Percentiles rank a stretch among this genome's conserved stretches.
Evolutionary conservation across 2,113 vertebrate species (phyloP).

Genomic region (Dicentrarchus labrax): DNA sequence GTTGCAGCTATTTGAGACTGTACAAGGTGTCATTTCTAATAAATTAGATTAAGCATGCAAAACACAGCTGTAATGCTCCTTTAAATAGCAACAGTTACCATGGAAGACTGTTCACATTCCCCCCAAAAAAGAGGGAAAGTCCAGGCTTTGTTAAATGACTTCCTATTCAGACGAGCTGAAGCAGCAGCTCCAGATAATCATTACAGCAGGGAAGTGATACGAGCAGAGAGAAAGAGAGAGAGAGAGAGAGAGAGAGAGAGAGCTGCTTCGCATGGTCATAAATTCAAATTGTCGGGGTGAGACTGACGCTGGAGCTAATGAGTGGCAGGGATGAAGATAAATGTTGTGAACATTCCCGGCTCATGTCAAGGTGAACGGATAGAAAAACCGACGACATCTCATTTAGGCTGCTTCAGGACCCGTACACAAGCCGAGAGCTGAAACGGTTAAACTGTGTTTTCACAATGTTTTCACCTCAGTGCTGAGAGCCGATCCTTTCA

Average conservation of each 20-base stretch:
- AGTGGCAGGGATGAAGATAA: conserved; percentile 32
- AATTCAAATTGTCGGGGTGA: conserved; percentile 17
- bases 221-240: background rate
- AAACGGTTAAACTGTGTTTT: conserved; percentile 14
- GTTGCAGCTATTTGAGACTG: background rate
- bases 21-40: background rate
- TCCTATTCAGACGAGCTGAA: background rate
- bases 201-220: conserved; percentile 25
- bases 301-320: conserved; percentile 25
- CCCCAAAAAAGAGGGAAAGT: background rate
- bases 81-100: background rate
- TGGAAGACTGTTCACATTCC: background rate
- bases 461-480: conserved; percentile 11
- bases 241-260: background rate
- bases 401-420: background rate
- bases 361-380: conserved; percentile 20
- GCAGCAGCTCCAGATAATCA: conserved; percentile 19
- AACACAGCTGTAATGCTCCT: background rate
- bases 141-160: background rate
- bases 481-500: conserved; percentile 27
- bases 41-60: background rate
- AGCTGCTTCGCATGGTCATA: conserved; percentile 24
- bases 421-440: background rate
- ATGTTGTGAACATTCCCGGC: conserved; percentile 24
- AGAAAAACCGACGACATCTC: conserved; percentile 6